Base-by-base conservation (phyloP, 2,888 invertebrate species). In the Ochropacha duplaris region DNA sequence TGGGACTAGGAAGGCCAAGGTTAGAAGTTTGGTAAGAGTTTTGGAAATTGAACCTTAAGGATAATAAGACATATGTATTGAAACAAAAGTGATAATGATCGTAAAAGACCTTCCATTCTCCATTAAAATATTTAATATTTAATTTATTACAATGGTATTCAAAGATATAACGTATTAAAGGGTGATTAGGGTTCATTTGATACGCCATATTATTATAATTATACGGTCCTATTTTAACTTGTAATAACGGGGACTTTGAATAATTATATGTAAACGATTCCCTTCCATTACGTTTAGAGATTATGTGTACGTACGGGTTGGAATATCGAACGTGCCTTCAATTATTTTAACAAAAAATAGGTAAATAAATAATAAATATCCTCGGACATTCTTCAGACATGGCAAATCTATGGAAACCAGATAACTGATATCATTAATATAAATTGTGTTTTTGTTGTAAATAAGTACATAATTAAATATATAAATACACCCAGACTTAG, bases 221-320 rank as follows among this genome's bases (percentile, higher is more conserved):
- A 31, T 52, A 34, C 52, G 31, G 31, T 31, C 59, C 58, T 61
- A 24, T 59, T 69, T 66, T 59, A 66, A 62, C 57, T 68, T 71
- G 65, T 68, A 71, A 69, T 70, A 74, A 73, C 66, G 64, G 73
- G 65, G 67, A 68, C 68, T 79, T 71, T 70, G 65, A 76, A 74
- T 81, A 80, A 81, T 81, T 79, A 72, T 71, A 81, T 78, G 80
- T 77, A 76, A 81, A 77, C 74, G 73, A 75, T 78, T 75, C 71
- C 57, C 67, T 68, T 68, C 64, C 62, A 71, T 74, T 72, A 72
- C 62, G 58, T 62, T 68, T 69, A 59, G 65, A 58, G 61, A 57
- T 61, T 57, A 26, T 1, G 26, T 24, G 39, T 54, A 61, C 44
- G 69, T 58, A 76, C 55, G 69, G 62, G 44, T 0, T 2, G 2